A percentile compares a stretch with the other conserved stretches of the same genome.
Evolutionary conservation across 2,797 vertebrate species (phyloP).

Genomic region (Argentina silus): DNA sequence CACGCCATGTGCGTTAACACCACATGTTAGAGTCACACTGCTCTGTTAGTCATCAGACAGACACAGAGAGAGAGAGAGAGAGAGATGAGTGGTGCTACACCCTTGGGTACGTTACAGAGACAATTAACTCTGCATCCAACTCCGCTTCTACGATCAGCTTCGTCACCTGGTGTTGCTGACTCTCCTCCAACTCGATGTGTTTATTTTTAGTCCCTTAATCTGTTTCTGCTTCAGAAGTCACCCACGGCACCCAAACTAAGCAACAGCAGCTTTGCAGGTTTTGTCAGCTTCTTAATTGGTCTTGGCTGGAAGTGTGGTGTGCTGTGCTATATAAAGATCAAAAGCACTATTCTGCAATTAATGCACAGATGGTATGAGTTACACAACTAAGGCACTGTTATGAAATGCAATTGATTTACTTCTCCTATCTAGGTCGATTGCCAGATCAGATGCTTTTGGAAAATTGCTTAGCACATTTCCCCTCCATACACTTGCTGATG

Average conservation of each 20-base stretch:
- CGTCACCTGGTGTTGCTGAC: conserved; percentile 51
- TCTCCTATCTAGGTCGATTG: conserved; percentile 2
- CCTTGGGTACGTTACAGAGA: conserved; percentile 38
- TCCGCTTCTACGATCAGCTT: conserved; percentile 38
- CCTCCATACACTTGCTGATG: conserved; percentile 16
- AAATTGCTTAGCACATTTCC: conserved; percentile 22
- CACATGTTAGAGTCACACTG: conserved; percentile 29
- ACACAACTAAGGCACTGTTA: conserved; percentile 17
- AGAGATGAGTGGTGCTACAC: conserved; percentile 6
- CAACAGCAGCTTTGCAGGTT: conserved; percentile 49
- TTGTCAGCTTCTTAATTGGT: conserved; percentile 50
- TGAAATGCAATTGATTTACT: conserved; percentile 30
- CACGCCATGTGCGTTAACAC: conserved; percentile 20
- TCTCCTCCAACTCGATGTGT: conserved; percentile 33
- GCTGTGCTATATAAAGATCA: conserved; percentile 69
- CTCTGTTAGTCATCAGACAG: conserved; percentile 21
- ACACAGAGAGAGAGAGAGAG: neutral
- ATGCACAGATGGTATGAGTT: conserved; percentile 45
- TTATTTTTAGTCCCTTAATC: conserved; percentile 60
- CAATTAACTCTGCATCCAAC: conserved; percentile 28
- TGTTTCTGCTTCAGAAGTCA: conserved; percentile 40
- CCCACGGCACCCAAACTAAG: conserved; percentile 41
- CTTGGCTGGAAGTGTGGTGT: conserved; percentile 25
- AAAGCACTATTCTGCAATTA: conserved; percentile 37
- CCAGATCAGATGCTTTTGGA: conserved; percentile 22